Evolutionary conservation across 2,113 vertebrate genomes (phyloP).

Genomic region (Microtus pennsylvanicus): DNA sequence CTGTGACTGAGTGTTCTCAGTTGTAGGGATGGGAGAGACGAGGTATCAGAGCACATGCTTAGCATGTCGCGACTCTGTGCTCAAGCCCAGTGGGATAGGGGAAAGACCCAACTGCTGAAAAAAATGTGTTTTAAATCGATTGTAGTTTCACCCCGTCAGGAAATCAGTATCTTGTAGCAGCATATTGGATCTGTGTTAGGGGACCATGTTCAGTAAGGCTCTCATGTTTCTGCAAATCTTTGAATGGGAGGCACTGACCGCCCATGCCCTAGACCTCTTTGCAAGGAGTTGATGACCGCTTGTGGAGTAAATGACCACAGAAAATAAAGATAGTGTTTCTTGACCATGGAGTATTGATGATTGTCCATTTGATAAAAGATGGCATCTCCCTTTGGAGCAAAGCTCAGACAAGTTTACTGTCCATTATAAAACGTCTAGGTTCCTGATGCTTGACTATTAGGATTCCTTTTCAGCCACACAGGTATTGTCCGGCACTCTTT

Average conservation of each 20-base stretch:
- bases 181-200: not conserved
- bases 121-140: not conserved
- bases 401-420: not conserved
- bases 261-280: not conserved
- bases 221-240: not conserved
- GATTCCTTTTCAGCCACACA: not conserved
- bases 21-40: not conserved
- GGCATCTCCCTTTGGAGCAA: not conserved
- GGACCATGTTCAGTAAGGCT: not conserved
- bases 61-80: not conserved
- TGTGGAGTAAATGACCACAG: not conserved
- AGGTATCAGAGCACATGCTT: not conserved
- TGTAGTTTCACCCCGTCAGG: not conserved
- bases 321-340: not conserved
- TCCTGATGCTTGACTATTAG: not conserved
- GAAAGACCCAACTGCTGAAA: not conserved
- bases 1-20: not conserved
- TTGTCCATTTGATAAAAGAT: not conserved
- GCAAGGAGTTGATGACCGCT: not conserved
- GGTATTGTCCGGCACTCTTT: not conserved
- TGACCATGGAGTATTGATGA: not conserved
- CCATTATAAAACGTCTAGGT: not conserved
- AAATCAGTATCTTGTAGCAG: not conserved
- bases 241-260: not conserved
- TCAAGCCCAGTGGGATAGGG: not conserved